phyloP scores from a whole-genome alignment of 2,797 vertebrate species.

The Onychomys leucogaster region DNA sequence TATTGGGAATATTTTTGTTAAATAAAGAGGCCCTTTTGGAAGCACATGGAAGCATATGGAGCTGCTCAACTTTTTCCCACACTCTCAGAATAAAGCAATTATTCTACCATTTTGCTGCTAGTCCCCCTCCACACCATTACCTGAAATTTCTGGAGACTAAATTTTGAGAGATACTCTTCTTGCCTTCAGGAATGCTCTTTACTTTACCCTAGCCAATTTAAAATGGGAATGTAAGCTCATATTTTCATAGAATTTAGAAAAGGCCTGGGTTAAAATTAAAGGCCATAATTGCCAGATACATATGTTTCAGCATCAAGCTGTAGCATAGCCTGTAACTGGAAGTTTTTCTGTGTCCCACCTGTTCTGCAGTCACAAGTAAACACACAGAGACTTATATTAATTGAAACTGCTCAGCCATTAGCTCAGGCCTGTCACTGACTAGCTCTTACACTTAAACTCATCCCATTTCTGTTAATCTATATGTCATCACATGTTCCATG shows the following conservation, averaged over 20 bases:
- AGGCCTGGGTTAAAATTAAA: slow-evolving; percentile 20
- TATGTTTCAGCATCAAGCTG: slow-evolving; percentile 42
- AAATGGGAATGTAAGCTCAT: slow-evolving; percentile 68
- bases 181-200: slow-evolving; percentile 64
- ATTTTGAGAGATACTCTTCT: slow-evolving; percentile 77
- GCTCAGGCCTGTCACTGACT: too few species aligned
- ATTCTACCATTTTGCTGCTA: slow-evolving; percentile 67
- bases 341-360: too few species aligned
- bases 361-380: too few species aligned
- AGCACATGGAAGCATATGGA: slow-evolving; percentile 67
- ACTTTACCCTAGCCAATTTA: slow-evolving; percentile 63
- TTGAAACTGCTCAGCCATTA: too few species aligned
- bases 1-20: slow-evolving; percentile 63
- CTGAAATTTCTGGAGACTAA: slow-evolving; percentile 83
- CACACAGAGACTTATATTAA: too few species aligned
- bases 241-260: slow-evolving; percentile 62
- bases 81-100: slow-evolving; percentile 77
- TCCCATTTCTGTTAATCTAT: too few species aligned
- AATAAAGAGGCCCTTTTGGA: slow-evolving; percentile 73
- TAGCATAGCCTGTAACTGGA: not conserved
- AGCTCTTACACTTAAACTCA: too few species aligned
- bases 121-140: slow-evolving; percentile 76
- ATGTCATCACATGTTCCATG: too few species aligned
- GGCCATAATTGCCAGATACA: slow-evolving; percentile 54
- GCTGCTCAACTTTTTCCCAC: slow-evolving; percentile 73